Evolutionary conservation across 2,797 vertebrate species (phyloP).

Genomic region (Sebastes vulpes): DNA sequence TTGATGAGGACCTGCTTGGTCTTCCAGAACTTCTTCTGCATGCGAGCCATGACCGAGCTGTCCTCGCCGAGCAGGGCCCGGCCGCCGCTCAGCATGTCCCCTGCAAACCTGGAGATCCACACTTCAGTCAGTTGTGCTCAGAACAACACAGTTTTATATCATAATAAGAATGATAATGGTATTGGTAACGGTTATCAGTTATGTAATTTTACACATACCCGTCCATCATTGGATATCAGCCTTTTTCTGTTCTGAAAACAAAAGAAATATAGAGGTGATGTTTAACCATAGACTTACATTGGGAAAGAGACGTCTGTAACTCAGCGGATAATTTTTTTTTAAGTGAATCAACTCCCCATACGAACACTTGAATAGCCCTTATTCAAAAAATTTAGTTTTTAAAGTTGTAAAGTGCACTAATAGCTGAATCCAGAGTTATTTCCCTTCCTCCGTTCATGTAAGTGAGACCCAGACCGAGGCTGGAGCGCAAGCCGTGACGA

Average conservation of each 20-base stretch:
- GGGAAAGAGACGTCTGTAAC: too few species aligned
- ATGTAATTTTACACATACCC: constrained; percentile 62
- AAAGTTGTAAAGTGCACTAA: too few species aligned
- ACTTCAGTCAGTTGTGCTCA: neutral
- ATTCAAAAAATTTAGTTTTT: too few species aligned
- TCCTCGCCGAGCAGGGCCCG: constrained; percentile 82
- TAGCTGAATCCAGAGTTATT: too few species aligned
- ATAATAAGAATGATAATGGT: neutral
- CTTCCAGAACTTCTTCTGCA: constrained; percentile 93
- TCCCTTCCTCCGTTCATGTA: too few species aligned
- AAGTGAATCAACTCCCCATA: too few species aligned
- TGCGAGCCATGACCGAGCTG: constrained; percentile 88
- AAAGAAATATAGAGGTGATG: neutral
- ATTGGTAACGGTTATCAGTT: neutral
- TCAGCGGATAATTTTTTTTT: too few species aligned
- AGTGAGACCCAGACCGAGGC: too few species aligned
- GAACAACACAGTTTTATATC: neutral
- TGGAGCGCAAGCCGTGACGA: too few species aligned
- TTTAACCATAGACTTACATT: too few species aligned
- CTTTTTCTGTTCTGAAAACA: constrained; percentile 14
- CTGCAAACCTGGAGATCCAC: constrained; percentile 72
- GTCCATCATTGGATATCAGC: constrained; percentile 64
- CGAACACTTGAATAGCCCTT: too few species aligned
- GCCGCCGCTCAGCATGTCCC: constrained; percentile 82
- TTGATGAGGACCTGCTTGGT: constrained; percentile 90